Base-by-base conservation (phyloP, 2,888 invertebrate species). In the Gastracanthus pulcherrimus region DNA sequence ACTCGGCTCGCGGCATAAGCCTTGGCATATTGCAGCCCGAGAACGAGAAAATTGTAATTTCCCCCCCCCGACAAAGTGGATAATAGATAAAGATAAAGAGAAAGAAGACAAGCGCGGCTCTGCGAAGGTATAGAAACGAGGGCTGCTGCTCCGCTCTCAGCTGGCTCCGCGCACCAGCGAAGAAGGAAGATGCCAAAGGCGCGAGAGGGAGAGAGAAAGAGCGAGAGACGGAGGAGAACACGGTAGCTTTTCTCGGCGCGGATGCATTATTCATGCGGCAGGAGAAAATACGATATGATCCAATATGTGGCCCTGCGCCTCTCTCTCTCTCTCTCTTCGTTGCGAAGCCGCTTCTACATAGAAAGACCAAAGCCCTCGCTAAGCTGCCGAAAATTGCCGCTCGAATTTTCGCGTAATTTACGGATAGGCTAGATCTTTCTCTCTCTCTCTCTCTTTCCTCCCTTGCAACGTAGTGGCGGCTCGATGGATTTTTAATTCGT, bases 221-320 rank as follows among this genome's bases (percentile, higher is more conserved):
- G 82, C 76, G 82, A 76, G 70, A 60, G 58, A 80, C 80, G 78
- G 75, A 77, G 66, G 77, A 77, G 82, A 83, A 80, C 76, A 75
- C 80, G 81, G 81, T 84, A 76, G 84, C 82, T 86, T 85, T 84
- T 82, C 84, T 83, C 81, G 41, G 5, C 31, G 72, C 19, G 62
- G 89, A 90, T 91, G 90, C 90, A 91, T 91, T 90, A 91, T 91
- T 91, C 91, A 91, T 91, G 87, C 87, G 87, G 86, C 86, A 87
- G 85, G 89, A 90, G 89, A 89, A 91, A 90, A 91, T 90, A 90
- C 90, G 91, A 90, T 90, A 91, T 91, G 91, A 90, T 91, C 91
- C 91, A 91, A 91, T 91, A 91, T 91, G 91, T 90, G 90, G 85
- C 87, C 86, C 64, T 19, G 81, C 51, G 83, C 74, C 71, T 72